phyloP scores from a whole-genome alignment of 2,888 invertebrate genomes.

The Vesta saturnalis region DNA sequence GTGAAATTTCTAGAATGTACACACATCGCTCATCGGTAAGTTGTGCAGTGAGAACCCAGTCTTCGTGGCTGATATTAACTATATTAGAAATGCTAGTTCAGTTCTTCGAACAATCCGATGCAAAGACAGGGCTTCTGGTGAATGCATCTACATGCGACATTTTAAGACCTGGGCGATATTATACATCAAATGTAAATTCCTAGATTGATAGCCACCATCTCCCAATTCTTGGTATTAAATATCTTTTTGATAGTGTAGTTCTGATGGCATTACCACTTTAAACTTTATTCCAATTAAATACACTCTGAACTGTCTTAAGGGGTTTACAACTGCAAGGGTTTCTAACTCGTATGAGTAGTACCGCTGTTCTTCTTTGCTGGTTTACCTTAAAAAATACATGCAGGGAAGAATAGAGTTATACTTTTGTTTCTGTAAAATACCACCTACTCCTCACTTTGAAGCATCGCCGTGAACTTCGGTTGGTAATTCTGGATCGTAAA shows the following conservation, averaged over 20 bases:
- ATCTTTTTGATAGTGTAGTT: conserved; percentile 40
- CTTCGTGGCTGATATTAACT: no score
- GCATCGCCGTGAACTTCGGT: neutral
- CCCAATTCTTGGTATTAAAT: conserved; percentile 48
- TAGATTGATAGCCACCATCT: no score
- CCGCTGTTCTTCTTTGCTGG: neutral
- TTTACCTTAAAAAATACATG: neutral
- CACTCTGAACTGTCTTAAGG: no score
- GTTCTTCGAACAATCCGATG: no score
- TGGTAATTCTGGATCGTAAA: neutral
- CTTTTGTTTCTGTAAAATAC: neutral
- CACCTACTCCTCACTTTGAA: neutral
- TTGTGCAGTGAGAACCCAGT: no score
- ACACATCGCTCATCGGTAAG: no score
- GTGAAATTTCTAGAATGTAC: no score
- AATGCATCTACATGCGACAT: no score
- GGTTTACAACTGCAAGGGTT: conserved; percentile 3
- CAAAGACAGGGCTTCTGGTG: no score
- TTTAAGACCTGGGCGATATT: no score
- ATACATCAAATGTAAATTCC: no score
- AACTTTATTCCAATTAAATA: neutral
- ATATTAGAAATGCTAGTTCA: no score
- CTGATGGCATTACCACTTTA: conserved; percentile 39
- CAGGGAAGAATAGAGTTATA: neutral
- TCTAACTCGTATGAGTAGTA: conserved; percentile 7